These are phyloP conservation scores for Trematomus loennbergii DNA, from an alignment of 2,113 vertebrate genomes.

Conservation along the genomic window DNA sequence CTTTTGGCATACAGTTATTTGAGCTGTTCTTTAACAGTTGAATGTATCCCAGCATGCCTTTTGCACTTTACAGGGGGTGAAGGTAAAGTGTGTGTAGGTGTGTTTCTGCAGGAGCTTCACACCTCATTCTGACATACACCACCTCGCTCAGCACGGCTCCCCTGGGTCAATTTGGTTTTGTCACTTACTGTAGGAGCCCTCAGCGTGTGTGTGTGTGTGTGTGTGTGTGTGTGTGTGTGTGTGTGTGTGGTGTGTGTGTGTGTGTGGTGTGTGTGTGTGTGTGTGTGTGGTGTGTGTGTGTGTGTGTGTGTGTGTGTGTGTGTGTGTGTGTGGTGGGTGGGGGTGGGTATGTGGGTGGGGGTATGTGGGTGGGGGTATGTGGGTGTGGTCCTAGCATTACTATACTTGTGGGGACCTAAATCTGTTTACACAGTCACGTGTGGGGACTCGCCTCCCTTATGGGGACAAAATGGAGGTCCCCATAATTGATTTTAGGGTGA, in stretches of 20 bases:
- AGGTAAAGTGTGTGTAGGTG: constrained; percentile 11
- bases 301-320: background rate
- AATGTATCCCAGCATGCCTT: constrained; percentile 10
- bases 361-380: too few species aligned
- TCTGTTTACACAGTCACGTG: too few species aligned
- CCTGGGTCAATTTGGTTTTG: constrained; percentile 22
- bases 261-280: background rate
- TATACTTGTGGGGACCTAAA: too few species aligned
- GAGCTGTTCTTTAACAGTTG: background rate
- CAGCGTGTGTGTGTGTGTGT: constrained; percentile 12
- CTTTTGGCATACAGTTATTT: background rate
- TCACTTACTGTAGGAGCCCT: constrained; percentile 10
- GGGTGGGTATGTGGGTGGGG: background rate
- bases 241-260: background rate
- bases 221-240: too few species aligned
- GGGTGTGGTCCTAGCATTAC: too few species aligned
- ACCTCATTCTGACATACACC: constrained; percentile 31
- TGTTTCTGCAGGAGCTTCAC: background rate
- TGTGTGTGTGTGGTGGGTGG: background rate
- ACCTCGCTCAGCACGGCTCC: constrained; percentile 22
- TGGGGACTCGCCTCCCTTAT: too few species aligned
- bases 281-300: background rate
- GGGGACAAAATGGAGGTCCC: too few species aligned
- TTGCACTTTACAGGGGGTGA: constrained; percentile 20
- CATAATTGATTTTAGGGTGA: too few species aligned